Conservation (phyloP, 2,797 vertebrate species). For the Coluber constrictor region DNA sequence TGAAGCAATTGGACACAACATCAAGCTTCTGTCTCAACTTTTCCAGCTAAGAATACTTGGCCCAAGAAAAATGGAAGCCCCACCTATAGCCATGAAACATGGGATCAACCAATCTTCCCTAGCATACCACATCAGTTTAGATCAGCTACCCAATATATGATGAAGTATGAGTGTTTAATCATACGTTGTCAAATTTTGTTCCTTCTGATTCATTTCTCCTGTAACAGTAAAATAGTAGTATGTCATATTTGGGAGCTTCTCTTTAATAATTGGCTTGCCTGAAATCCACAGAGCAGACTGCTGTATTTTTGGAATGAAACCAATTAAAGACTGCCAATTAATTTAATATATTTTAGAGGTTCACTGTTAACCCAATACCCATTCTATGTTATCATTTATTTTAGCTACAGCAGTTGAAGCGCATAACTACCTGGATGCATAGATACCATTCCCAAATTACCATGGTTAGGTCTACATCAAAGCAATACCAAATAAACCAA, state of each 20-base stretch:
- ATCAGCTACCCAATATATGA: background rate
- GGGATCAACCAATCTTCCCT: background rate
- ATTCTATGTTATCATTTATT: background rate
- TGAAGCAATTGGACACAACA: too few relatives aligned
- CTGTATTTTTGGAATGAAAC: background rate
- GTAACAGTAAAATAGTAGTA: background rate
- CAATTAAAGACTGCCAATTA: background rate
- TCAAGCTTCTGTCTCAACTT: too few relatives aligned
- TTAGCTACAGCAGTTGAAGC: background rate
- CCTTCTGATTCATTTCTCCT: background rate
- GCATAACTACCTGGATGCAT: background rate
- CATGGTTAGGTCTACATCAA: background rate
- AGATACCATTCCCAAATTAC: background rate
- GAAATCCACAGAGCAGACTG: background rate
- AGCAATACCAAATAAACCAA: background rate
- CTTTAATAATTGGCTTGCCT: background rate
- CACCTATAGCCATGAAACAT: too few relatives aligned
- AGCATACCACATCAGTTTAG: background rate
- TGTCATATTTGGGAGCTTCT: background rate
- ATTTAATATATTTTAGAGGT: background rate
- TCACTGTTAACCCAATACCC: background rate
- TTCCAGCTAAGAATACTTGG: too few relatives aligned
- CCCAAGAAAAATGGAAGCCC: too few relatives aligned
- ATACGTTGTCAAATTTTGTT: background rate
- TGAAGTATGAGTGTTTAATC: background rate